phyloP scores from a whole-genome alignment of 1,140 invertebrate species.

The Chrysoperla carnea region DNA sequence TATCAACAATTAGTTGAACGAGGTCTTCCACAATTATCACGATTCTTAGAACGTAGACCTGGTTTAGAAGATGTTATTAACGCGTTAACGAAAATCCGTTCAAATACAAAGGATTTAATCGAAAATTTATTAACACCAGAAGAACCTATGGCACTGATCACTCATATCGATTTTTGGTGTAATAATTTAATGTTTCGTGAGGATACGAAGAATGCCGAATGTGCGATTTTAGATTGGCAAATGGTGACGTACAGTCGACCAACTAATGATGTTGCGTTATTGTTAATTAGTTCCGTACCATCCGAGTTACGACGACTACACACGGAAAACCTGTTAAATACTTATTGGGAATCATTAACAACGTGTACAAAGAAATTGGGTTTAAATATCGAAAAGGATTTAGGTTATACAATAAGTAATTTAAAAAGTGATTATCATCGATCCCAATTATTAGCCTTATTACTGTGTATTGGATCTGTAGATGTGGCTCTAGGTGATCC shows the following conservation, averaged over 20 bases:
- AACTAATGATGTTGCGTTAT: conserved; percentile 58
- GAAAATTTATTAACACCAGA: conserved; percentile 41
- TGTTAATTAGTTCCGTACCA: conserved; percentile 59
- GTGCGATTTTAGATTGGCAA: conserved; percentile 63
- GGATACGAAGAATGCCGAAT: conserved; percentile 22
- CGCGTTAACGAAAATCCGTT: conserved; percentile 30
- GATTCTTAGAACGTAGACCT: conserved; percentile 44
- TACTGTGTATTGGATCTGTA: conserved; percentile 61
- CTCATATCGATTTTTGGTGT: conserved; percentile 70
- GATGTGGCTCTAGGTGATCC: conserved; percentile 51
- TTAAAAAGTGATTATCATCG: conserved; percentile 45
- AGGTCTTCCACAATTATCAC: conserved; percentile 49
- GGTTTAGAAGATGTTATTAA: conserved; percentile 33
- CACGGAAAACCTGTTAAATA: conserved; percentile 39
- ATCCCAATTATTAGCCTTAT: conserved; percentile 50
- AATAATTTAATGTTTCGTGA: conserved; percentile 57
- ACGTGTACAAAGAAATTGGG: conserved; percentile 31
- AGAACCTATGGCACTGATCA: conserved; percentile 48
- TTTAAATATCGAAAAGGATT: conserved; percentile 34
- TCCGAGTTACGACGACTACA: conserved; percentile 44
- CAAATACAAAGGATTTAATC: conserved; percentile 39
- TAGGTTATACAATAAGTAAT: conserved; percentile 31
- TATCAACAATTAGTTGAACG: conserved; percentile 58
- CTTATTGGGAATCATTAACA: conserved; percentile 46
- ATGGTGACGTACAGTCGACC: conserved; percentile 62